These are phyloP conservation scores for Molanna angustata DNA, from an alignment of 2,888 invertebrate genomes.

Conservation along the genomic window DNA sequence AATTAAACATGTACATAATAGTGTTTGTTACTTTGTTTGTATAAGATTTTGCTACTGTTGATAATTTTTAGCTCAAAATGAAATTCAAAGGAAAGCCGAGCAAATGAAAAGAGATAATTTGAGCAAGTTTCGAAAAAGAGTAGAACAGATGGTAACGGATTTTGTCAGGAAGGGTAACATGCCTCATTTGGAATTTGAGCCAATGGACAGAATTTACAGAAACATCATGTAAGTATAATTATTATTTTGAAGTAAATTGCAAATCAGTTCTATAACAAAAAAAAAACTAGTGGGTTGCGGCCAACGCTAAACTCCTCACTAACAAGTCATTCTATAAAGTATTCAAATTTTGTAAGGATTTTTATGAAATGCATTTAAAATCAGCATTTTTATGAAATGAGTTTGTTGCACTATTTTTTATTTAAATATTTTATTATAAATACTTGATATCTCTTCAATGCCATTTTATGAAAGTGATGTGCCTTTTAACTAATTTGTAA, in stretches of 20 bases:
- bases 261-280: background rate
- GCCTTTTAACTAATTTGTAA: no score
- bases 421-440: no score
- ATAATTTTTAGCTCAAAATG: constrained; percentile 6
- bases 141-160: constrained; percentile 59
- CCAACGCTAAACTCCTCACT: no score
- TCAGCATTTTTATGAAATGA: no score
- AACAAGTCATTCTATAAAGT: no score
- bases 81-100: background rate
- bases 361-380: no score
- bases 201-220: constrained; percentile 85
- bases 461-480: no score
- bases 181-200: constrained; percentile 75
- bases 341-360: no score
- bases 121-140: constrained; percentile 10
- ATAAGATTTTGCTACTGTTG: background rate
- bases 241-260: background rate
- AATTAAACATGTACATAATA: no score
- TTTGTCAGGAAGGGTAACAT: constrained; percentile 70
- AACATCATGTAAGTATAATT: constrained; percentile 52
- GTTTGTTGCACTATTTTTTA: no score
- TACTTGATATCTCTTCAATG: no score
- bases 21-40: background rate
- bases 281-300: no score
- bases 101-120: constrained; percentile 11